A percentile compares a stretch with the other conserved stretches of the same genome.
These are phyloP conservation scores for Tenthredo distinguenda DNA, from an alignment of 2,888 invertebrate genomes.

Conservation along the genomic window DNA sequence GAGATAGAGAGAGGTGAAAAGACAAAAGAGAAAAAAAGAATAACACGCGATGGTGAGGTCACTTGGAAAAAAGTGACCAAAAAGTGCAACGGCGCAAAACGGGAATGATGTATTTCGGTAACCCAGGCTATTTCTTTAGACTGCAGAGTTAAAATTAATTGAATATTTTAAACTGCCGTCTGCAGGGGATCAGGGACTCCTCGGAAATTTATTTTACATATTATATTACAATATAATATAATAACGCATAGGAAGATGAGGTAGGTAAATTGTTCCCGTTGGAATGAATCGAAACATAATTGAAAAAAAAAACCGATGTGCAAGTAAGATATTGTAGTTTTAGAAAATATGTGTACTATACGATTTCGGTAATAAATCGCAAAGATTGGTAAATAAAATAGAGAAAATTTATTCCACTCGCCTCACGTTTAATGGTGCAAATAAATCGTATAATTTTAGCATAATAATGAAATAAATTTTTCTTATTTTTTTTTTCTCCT, in stretches of 20 bases:
- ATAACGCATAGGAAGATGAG: background rate
- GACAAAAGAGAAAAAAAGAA: constrained; percentile 56
- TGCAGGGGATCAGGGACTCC: background rate
- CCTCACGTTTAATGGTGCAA: too few relatives aligned
- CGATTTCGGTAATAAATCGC: too few relatives aligned
- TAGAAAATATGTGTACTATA: too few relatives aligned
- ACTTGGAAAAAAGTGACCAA: background rate
- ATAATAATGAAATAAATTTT: background rate
- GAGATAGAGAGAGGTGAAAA: constrained; percentile 24
- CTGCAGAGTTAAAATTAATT: background rate
- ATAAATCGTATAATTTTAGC: background rate
- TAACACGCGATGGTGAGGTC: constrained; percentile 6
- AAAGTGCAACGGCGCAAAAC: background rate
- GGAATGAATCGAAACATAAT: background rate
- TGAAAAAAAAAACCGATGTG: background rate
- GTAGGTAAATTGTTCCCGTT: background rate
- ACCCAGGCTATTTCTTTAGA: background rate
- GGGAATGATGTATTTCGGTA: constrained; percentile 15
- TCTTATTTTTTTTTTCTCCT: too few relatives aligned
- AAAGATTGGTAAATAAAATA: background rate
- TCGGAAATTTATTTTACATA: background rate
- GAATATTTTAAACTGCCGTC: background rate
- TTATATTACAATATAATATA: background rate
- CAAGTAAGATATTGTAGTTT: background rate
- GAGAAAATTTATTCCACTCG: background rate